Evolutionary conservation across 2,113 vertebrate species (phyloP), one percentile per base, ranked within the genome.

Genomic region (Poeciliopsis turrubarensis): DNA sequence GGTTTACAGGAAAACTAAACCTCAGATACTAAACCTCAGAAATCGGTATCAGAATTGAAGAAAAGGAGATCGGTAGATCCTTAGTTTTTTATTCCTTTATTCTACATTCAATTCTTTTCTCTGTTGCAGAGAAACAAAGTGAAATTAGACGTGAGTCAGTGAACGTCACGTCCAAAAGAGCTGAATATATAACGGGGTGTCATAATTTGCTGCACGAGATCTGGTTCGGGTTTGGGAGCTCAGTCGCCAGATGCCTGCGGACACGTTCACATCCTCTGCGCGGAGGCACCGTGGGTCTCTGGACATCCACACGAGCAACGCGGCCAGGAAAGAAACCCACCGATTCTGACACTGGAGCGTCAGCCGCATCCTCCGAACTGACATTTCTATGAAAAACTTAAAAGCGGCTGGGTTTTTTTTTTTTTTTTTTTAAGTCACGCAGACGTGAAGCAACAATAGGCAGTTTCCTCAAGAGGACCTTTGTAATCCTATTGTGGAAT

Each of bases 381-480:
- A 32, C 25, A 8, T 11, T 22, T 8, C 30, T 39, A 17, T 19
- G 34, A 47, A 5, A 25, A 31, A 70, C 12, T 17, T 37, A 68
- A n/a, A n/a, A 27, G 27, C 1, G 6, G 67, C 29, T 34, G 51
- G 70, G 47, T 62, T 75, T 29, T 2, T 61, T 37, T 63, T 60
- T n/a, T n/a, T n/a, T n/a, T n/a, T n/a, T n/a, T n/a, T n/a, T n/a
- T n/a, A n/a, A 12, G 27, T 34, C 69, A 67, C 61, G 62, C 41
- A 65, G 71, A 78, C 51, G 1, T 57, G 51, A n/a, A 57, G 51
- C 51, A n/a, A 57, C 54, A 27, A 27, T 19, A 27, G 29, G 29
- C 11, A 31, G 78, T 86, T 86, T 68, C 78, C 72, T 26, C 51
- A 57, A 29, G 54, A 75, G 30, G 2, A 13, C 60, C 3, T 37